A percentile compares a stretch with the other conserved stretches of the same genome.
Evolutionary conservation across 2,113 vertebrate genomes (phyloP).

Genomic region (Nansenia antarctica): DNA sequence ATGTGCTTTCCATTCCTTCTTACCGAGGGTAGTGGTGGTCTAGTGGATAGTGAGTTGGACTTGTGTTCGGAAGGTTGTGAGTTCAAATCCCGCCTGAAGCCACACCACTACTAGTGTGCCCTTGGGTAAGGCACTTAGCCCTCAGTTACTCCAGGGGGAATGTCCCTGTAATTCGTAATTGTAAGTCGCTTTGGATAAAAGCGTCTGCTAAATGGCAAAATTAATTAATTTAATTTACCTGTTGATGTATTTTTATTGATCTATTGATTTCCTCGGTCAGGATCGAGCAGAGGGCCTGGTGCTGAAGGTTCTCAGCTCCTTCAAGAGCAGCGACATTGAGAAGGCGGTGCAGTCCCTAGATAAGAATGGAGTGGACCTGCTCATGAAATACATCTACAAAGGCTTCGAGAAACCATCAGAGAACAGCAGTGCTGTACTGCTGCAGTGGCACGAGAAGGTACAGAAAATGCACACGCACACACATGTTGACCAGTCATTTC

Average conservation of each 20-base stretch:
- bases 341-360: conserved; percentile 94
- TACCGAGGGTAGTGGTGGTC: too few species aligned
- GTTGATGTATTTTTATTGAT: background rate
- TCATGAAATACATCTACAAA: conserved; percentile 99
- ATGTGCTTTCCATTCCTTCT: background rate
- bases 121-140: too few species aligned
- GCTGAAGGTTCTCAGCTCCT: conserved; percentile 94
- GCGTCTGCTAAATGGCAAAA: too few species aligned
- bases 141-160: too few species aligned
- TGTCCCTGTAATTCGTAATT: too few species aligned
- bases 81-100: too few species aligned
- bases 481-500: background rate
- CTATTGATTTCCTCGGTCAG: conserved; percentile 60
- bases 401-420: conserved; percentile 96
- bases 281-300: conserved; percentile 94
- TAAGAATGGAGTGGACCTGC: conserved; percentile 90
- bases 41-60: too few species aligned
- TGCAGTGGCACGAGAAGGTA: conserved; percentile 99
- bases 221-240: too few species aligned
- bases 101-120: too few species aligned
- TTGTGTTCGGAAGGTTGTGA: too few species aligned
- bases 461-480: background rate
- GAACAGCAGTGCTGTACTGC: conserved; percentile 93
- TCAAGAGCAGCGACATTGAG: conserved; percentile 95
- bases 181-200: too few species aligned